Conservation (phyloP, 2,888 invertebrate species). For the Strigamia crassipes region DNA sequence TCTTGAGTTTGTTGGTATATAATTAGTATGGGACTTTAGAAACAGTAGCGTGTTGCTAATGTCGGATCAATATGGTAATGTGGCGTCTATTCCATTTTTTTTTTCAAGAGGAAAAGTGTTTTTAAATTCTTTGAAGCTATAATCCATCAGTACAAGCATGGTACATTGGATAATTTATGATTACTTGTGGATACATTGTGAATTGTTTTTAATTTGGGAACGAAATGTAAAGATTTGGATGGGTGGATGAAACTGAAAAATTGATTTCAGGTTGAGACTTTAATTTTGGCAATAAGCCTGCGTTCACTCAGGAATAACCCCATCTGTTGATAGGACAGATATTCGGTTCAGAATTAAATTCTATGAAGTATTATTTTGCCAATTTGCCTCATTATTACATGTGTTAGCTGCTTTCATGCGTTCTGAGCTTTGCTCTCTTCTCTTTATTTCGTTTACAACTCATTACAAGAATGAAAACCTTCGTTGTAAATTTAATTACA, state of each 20-base stretch:
- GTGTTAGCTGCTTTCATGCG: not conserved
- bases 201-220: too few species aligned
- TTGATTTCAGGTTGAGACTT: not conserved
- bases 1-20: slow-evolving; percentile 22
- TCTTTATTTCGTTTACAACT: not conserved
- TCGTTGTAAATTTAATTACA: not conserved
- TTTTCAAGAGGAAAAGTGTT: not conserved
- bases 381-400: not conserved
- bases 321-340: not conserved
- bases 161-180: too few species aligned
- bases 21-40: slow-evolving; percentile 7
- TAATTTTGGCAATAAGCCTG: not conserved
- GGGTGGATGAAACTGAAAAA: not conserved
- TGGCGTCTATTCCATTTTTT: not conserved
- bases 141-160: not conserved
- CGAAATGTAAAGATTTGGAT: not conserved
- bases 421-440: not conserved
- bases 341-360: not conserved
- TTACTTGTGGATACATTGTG: too few species aligned
- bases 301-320: slow-evolving; percentile 2
- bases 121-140: not conserved
- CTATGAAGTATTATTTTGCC: not conserved
- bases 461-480: not conserved
- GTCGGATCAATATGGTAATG: slow-evolving; percentile 25
- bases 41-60: slow-evolving; percentile 1